Base-by-base conservation (phyloP, 2,113 vertebrate genomes). In the Gulo gulo region DNA sequence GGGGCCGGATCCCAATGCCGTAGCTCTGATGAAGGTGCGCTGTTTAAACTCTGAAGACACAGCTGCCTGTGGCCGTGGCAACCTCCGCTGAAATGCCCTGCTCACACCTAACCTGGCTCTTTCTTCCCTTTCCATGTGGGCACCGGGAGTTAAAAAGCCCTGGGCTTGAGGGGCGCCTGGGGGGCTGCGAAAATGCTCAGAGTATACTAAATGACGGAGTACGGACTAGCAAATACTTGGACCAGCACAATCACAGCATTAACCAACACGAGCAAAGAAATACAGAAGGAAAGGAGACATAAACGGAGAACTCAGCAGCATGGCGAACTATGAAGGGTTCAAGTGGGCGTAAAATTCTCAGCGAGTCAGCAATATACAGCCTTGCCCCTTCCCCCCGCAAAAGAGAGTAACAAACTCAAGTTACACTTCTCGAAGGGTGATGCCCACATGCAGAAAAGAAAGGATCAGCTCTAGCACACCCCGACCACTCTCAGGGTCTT, bases 391-490 rank as follows among this genome's bases (percentile, higher is more conserved):
- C 7, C n/a, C 11, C 6, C 7, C 1, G 6, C 13, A n/a, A 24
- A 39, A 67, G 78, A 71, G 2, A 20, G 45, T 86, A 55, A 74
- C 9, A 36, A 73, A 81, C 14, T 31, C 76, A 83, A 81, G 29
- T 15, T 88, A 21, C 88, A 61, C 63, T 87, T 55, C 80, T 11
- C 12, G 3, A 59, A 74, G 47, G 71, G 12, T 63, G 57, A 87
- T 5, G 20, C 88, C 26, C 57, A 55, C 50, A 18, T 42, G 63
- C 81, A 90, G n/a, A 92, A 93, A 79, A 90, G n/a, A 94, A 95
- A 79, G 9, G 23, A 23, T 67, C 47, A 92, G 73, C 24, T 34
- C 36, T 24, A 45, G 45, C 1, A 12, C 52, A 34, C 47, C 79
- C 79, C 61, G 34, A n/a, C 50, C 55, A 67, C 36, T 20, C 29